These are phyloP conservation scores for Zeugodacus cucurbitae DNA, from an alignment of 1,140 invertebrate genomes.

Conservation along the genomic window DNA sequence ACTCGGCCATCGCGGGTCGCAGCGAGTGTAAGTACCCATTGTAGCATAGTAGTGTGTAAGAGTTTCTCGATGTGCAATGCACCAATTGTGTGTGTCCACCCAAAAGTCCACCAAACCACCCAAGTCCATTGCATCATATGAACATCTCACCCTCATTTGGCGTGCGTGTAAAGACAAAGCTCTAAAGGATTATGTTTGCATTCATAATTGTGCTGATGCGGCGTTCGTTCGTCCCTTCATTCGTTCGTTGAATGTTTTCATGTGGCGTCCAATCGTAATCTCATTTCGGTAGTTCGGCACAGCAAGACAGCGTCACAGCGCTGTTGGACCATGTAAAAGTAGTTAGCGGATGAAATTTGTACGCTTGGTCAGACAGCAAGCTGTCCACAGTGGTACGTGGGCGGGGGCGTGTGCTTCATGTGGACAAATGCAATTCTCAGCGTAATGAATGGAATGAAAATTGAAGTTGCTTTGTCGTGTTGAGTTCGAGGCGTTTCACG, in stretches of 20 bases:
- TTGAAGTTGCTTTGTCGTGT: background rate
- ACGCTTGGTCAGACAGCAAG: background rate
- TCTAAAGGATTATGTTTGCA: background rate
- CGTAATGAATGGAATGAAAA: background rate
- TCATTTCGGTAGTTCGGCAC: background rate
- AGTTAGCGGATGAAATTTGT: background rate
- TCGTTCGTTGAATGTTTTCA: background rate
- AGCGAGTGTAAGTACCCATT: conserved; percentile 45
- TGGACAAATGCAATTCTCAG: background rate
- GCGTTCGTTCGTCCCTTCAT: background rate
- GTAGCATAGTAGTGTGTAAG: background rate
- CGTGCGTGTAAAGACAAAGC: conserved; percentile 17
- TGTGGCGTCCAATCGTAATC: background rate
- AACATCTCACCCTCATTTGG: conserved; percentile 4
- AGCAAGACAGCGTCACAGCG: background rate
- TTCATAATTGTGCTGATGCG: background rate
- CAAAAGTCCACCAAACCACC: background rate
- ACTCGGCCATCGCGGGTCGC: conserved; percentile 45
- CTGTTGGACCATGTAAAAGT: background rate
- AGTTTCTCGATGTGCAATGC: background rate
- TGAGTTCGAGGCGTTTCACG: background rate
- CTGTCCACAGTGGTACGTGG: too few relatives aligned
- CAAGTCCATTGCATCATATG: background rate
- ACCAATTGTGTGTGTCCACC: background rate
- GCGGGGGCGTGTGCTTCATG: background rate